phyloP scores from a whole-genome alignment of 2,113 vertebrate species.

The Rhineura floridana region DNA sequence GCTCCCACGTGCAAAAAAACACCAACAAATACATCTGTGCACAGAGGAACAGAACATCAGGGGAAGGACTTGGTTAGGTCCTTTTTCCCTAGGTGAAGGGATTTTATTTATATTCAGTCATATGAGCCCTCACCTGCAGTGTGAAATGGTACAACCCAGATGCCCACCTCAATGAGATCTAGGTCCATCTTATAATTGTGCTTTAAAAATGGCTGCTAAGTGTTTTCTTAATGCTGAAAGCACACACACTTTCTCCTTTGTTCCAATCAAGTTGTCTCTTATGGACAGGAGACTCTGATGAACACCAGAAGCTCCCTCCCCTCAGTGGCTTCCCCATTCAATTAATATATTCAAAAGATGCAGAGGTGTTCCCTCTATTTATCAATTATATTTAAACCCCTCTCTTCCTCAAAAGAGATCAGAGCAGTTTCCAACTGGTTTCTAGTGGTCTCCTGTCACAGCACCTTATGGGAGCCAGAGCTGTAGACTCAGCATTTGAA shows the following conservation, averaged over 20 bases:
- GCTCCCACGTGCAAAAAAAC: neutral
- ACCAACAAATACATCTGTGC: neutral
- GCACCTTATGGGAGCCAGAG: neutral
- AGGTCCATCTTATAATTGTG: neutral
- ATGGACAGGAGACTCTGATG: neutral
- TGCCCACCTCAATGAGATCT: neutral
- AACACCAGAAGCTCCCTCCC: neutral
- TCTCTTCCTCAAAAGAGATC: neutral
- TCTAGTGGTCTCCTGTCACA: neutral
- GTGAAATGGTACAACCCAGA: neutral
- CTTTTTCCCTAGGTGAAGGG: neutral
- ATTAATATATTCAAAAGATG: neutral
- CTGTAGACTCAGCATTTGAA: neutral
- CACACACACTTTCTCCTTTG: neutral
- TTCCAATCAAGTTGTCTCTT: neutral
- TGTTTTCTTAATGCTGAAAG: neutral
- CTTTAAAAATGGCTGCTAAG: neutral
- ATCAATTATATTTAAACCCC: neutral
- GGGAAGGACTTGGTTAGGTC: neutral
- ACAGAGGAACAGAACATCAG: neutral
- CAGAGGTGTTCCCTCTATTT: neutral
- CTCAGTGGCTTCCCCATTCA: neutral
- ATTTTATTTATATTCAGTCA: neutral
- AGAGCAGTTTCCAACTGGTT: neutral
- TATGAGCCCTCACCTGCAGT: neutral